Evolutionary conservation across 2,797 vertebrate species (phyloP).

Genomic region (Amblyopsis hoosieri): DNA sequence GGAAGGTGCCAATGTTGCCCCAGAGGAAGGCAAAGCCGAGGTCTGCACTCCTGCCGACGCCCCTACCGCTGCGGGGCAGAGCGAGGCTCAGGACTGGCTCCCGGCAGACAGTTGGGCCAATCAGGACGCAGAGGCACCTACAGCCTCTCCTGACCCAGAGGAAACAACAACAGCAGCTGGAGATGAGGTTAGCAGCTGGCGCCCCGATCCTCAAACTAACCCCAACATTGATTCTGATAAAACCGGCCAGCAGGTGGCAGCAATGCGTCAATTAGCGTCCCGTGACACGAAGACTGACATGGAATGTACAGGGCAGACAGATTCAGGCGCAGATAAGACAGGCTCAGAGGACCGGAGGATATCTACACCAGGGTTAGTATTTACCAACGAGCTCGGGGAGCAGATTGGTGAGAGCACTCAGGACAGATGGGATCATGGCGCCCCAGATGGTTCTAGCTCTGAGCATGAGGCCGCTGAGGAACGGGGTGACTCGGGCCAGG

Average conservation of each 20-base stretch:
- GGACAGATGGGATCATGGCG: slow-evolving; percentile 36
- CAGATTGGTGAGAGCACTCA: slow-evolving; percentile 58
- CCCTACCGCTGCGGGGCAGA: slow-evolving; percentile 54
- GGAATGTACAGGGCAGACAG: slow-evolving; percentile 26
- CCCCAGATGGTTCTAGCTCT: slow-evolving; percentile 68
- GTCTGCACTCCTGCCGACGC: slow-evolving; percentile 56
- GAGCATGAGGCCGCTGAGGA: slow-evolving; percentile 79
- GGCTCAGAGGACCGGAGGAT: slow-evolving; percentile 44
- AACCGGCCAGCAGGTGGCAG: slow-evolving; percentile 31
- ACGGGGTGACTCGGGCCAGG: slow-evolving; percentile 67
- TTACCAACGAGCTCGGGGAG: slow-evolving; percentile 75
- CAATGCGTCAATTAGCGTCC: slow-evolving; percentile 24
- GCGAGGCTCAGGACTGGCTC: slow-evolving; percentile 63
- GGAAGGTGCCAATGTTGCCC: slow-evolving; percentile 55
- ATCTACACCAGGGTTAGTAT: slow-evolving; percentile 74
- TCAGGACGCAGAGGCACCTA: slow-evolving; percentile 42
- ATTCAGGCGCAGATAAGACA: slow-evolving; percentile 19
- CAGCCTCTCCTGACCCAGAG: slow-evolving; percentile 48
- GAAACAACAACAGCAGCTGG: slow-evolving; percentile 45
- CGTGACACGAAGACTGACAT: slow-evolving; percentile 16
- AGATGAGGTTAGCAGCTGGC: slow-evolving; percentile 74
- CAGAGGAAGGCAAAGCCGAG: slow-evolving; percentile 23
- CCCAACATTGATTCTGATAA: slow-evolving; percentile 59
- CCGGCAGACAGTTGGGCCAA: slow-evolving; percentile 51
- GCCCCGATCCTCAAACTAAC: slow-evolving; percentile 61